A percentile compares a stretch with the other conserved stretches of the same genome.
Conservation (phyloP, 1,140 invertebrate genomes). For the Lepidurus packardi region DNA sequence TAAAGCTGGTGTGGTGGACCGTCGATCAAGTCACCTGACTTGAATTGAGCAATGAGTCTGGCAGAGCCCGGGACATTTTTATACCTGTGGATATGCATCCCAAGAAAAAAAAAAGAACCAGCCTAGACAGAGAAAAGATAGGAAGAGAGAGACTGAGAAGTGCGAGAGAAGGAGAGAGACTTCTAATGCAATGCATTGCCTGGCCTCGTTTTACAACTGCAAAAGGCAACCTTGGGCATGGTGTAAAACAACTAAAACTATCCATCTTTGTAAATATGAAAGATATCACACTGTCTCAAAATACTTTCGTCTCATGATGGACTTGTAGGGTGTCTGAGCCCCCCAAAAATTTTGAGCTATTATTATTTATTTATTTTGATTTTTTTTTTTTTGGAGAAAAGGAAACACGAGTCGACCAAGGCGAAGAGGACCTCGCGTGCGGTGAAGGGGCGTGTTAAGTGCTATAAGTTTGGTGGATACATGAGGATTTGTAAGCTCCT, state of each 20-base stretch:
- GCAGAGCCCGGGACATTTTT: conserved; percentile 6
- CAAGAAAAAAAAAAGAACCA: neutral
- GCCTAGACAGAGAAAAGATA: neutral
- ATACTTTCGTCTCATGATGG: neutral
- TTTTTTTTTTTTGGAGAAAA: neutral
- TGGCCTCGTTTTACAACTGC: conserved; percentile 9
- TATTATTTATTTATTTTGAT: neutral
- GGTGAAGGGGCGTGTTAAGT: conserved; percentile 1
- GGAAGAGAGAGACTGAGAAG: neutral
- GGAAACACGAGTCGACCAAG: neutral
- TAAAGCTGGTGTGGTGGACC: conserved; percentile 5
- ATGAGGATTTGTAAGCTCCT: conserved; percentile 5
- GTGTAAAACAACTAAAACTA: neutral
- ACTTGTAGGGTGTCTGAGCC: neutral
- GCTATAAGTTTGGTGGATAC: neutral
- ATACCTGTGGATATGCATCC: neutral
- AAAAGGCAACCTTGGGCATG: neutral
- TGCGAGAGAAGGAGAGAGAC: neutral
- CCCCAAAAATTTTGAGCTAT: neutral
- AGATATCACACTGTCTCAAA: neutral
- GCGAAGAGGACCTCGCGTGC: neutral
- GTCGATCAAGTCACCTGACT: conserved; percentile 21
- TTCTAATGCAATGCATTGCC: conserved; percentile 7
- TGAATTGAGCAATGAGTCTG: conserved; percentile 19
- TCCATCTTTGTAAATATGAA: conserved; percentile 19